A percentile compares a stretch with the other conserved stretches of the same genome.
Conservation (phyloP, 2,113 vertebrate species). For the Thomomys bottae region DNA sequence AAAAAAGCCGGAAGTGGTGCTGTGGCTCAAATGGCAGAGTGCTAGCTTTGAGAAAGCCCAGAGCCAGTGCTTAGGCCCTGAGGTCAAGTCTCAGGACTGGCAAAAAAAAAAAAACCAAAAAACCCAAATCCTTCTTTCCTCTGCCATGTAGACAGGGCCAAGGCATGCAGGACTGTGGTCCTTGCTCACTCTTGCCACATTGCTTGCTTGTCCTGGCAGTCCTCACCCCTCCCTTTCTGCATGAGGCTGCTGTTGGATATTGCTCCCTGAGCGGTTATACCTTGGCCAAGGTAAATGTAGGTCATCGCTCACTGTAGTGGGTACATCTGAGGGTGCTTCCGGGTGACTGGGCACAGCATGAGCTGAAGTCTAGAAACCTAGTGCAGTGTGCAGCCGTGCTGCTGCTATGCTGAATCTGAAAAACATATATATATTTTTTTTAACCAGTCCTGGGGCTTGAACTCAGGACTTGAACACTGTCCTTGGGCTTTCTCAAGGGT, state of each 20-base stretch:
- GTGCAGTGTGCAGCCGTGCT: fast-evolving
- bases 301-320: neutral
- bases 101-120: too few species aligned
- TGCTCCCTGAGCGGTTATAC: too few species aligned
- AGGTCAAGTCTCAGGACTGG: too few species aligned
- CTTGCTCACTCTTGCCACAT: too few species aligned
- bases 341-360: fast-evolving
- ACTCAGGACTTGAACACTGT: too few species aligned
- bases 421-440: neutral
- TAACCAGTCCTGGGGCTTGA: too few species aligned
- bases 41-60: too few species aligned
- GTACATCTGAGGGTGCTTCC: neutral
- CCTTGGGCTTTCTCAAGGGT: too few species aligned
- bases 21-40: too few species aligned
- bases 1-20: neutral
- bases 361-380: neutral
- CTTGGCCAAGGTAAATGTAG: neutral
- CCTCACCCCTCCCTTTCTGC: neutral
- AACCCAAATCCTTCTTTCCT: neutral
- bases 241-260: neutral
- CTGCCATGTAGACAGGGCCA: fast-evolving
- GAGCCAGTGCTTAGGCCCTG: too few species aligned
- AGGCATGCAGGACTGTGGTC: fast-evolving
- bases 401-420: neutral
- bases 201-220: neutral